phyloP scores from a whole-genome alignment of 2,113 vertebrate species.

The Brachypteracias leptosomus region DNA sequence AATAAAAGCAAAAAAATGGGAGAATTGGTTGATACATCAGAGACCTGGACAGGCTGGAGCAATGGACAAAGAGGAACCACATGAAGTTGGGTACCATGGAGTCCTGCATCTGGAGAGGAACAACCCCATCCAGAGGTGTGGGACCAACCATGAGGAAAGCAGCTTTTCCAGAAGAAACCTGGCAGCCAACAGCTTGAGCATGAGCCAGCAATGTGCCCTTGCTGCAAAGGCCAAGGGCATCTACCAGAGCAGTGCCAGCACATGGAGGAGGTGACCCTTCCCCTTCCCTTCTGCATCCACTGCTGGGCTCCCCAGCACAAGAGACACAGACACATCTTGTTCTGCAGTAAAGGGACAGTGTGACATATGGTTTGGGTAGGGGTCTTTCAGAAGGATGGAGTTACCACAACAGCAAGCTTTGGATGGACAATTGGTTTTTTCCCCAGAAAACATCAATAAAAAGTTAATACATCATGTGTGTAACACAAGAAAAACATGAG shows the following conservation, averaged over 20 bases:
- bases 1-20: neutral
- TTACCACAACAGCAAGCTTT: neutral
- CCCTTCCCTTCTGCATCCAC: neutral
- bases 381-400: neutral
- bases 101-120: neutral
- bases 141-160: neutral
- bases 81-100: accelerated
- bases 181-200: neutral
- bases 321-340: accelerated
- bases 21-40: neutral
- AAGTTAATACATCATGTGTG: neutral
- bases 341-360: neutral
- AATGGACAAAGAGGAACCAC: neutral
- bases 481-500: neutral
- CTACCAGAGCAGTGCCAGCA: neutral
- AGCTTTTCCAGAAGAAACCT: neutral
- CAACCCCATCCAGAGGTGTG: no score
- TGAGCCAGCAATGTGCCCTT: accelerated
- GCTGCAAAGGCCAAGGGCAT: neutral
- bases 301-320: neutral
- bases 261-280: neutral
- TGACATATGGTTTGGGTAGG: no score
- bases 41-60: neutral
- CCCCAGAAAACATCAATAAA: neutral
- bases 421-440: neutral